Conservation (phyloP, 1,140 invertebrate genomes). For the Scaptomyza graminum region DNA sequence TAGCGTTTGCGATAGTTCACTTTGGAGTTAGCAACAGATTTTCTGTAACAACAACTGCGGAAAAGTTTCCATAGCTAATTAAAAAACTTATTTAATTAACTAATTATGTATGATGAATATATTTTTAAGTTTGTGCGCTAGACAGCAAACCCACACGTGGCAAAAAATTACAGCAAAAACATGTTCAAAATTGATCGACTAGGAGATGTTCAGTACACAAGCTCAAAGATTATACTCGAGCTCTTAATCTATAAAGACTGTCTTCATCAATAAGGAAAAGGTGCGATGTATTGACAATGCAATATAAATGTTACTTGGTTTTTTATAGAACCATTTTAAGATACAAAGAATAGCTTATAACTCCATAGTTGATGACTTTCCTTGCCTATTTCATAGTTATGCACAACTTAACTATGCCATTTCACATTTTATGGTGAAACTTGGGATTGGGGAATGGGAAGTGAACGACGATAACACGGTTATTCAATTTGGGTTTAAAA, state of each 20-base stretch:
- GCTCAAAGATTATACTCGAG: neutral
- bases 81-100: neutral
- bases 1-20: neutral
- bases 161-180: conserved; percentile 1
- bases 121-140: neutral
- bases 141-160: conserved; percentile 18
- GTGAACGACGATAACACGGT: conserved; percentile 42
- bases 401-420: neutral
- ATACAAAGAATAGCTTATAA: neutral
- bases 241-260: neutral
- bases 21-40: neutral
- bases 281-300: no score
- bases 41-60: neutral
- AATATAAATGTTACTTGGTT: no score
- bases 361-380: neutral
- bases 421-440: conserved; percentile 1
- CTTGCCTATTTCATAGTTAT: neutral
- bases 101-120: neutral
- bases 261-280: neutral
- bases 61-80: neutral
- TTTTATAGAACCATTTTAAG: neutral
- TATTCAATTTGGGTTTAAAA: conserved; percentile 80
- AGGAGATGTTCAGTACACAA: neutral
- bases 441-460: neutral
- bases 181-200: neutral